phyloP scores from a whole-genome alignment of 2,113 vertebrate genomes.

The Leptosomus discolor region DNA sequence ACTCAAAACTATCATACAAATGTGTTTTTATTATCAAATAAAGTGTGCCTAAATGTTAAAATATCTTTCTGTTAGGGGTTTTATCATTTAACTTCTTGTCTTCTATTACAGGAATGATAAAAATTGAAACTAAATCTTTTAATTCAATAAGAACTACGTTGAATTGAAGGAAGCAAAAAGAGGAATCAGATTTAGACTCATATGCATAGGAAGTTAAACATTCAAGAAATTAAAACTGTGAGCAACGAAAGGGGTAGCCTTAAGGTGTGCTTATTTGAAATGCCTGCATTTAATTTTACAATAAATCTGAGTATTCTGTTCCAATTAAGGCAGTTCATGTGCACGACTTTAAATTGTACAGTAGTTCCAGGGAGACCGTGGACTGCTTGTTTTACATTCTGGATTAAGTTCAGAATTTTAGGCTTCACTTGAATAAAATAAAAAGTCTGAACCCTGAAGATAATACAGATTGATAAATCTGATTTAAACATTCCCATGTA shows the following conservation, averaged over 20 bases:
- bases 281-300: slow-evolving; percentile 55
- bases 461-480: slow-evolving; percentile 69
- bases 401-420: slow-evolving; percentile 71
- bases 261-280: slow-evolving; percentile 70
- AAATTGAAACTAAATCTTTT: slow-evolving; percentile 74
- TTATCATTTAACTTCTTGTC: slow-evolving; percentile 70
- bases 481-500: slow-evolving; percentile 62
- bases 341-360: slow-evolving; percentile 47
- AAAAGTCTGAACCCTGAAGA: slow-evolving; percentile 67
- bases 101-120: slow-evolving; percentile 78
- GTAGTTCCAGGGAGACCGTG: slow-evolving; percentile 64
- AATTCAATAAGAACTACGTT: slow-evolving; percentile 73
- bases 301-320: slow-evolving; percentile 64
- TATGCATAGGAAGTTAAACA: slow-evolving; percentile 70
- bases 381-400: slow-evolving; percentile 72
- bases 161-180: slow-evolving; percentile 70
- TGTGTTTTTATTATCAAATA: slow-evolving; percentile 71
- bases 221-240: slow-evolving; percentile 65
- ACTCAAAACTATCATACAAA: slow-evolving; percentile 48
- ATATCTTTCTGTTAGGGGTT: slow-evolving; percentile 57
- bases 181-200: slow-evolving; percentile 63
- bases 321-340: slow-evolving; percentile 65
- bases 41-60: slow-evolving; percentile 61
- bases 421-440: slow-evolving; percentile 54
- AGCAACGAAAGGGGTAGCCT: slow-evolving; percentile 52